These are phyloP conservation scores for Dasypus novemcinctus DNA, from an alignment of 2,113 vertebrate genomes.

Conservation along the genomic window DNA sequence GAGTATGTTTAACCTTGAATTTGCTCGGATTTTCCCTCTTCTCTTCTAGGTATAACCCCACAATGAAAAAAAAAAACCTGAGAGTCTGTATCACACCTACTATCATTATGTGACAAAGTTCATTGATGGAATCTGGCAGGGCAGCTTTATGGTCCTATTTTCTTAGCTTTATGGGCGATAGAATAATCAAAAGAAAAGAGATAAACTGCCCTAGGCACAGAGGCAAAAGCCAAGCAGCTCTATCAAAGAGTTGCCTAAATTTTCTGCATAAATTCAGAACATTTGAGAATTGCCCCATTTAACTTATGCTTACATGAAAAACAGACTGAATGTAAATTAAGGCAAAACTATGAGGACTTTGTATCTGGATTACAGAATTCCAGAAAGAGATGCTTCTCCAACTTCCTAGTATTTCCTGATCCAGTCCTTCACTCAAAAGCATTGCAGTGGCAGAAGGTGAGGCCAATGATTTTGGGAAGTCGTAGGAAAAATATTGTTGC, in stretches of 20 bases:
- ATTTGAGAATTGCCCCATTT: not conserved
- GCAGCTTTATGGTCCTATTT: not conserved
- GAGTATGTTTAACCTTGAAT: not conserved
- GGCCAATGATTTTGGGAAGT: not conserved
- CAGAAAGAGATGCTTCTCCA: no score
- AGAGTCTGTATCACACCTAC: no score
- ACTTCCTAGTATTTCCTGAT: not conserved
- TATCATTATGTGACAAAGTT: accelerated
- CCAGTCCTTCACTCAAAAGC: not conserved
- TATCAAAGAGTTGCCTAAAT: accelerated
- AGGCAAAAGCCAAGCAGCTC: not conserved
- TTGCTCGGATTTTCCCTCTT: not conserved
- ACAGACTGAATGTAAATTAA: not conserved
- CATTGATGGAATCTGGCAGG: not conserved
- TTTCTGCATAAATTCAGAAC: not conserved
- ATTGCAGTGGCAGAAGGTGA: not conserved
- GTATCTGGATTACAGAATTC: not conserved
- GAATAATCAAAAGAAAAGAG: not conserved
- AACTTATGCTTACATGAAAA: not conserved
- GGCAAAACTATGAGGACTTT: not conserved
- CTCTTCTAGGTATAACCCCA: not conserved
- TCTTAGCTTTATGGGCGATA: not conserved
- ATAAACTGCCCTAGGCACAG: not conserved
- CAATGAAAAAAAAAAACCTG: no score
- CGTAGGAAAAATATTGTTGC: not conserved